A percentile compares a stretch with the other conserved stretches of the same genome.
phyloP scores from a whole-genome alignment of 2,888 invertebrate genomes.

The Galerucella pusilla region DNA sequence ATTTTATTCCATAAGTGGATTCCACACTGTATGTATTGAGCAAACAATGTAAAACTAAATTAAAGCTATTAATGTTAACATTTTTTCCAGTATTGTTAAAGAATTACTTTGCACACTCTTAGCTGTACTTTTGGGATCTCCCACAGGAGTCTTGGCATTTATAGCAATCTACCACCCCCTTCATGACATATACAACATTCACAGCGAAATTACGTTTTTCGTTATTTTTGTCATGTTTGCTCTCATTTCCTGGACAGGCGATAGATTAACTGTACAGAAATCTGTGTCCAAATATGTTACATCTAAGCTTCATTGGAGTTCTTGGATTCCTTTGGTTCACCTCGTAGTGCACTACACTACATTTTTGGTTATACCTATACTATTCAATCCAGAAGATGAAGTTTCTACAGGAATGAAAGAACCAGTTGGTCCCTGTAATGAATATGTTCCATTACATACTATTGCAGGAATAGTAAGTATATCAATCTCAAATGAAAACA shows the following conservation, averaged over 20 bases:
- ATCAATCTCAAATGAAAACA: too few relatives aligned
- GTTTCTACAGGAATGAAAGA: constrained; percentile 79
- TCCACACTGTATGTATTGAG: too few relatives aligned
- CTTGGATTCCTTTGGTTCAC: constrained; percentile 64
- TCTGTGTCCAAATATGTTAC: constrained; percentile 42
- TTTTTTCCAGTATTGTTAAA: constrained; percentile 64
- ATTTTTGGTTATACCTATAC: constrained; percentile 73
- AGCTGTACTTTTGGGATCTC: constrained; percentile 76
- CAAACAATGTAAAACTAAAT: too few relatives aligned
- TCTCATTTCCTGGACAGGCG: constrained; percentile 71
- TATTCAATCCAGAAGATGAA: constrained; percentile 75
- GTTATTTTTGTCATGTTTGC: constrained; percentile 72
- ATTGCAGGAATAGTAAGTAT: constrained; percentile 74
- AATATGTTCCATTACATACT: constrained; percentile 70
- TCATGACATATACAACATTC: constrained; percentile 76
- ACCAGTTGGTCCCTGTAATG: constrained; percentile 78
- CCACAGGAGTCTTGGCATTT: constrained; percentile 78
- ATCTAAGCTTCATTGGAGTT: constrained; percentile 54
- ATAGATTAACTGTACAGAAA: constrained; percentile 65
- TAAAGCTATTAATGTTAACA: not conserved
- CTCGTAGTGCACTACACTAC: constrained; percentile 73
- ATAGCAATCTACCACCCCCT: constrained; percentile 81
- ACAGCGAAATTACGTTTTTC: constrained; percentile 79
- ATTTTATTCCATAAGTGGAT: too few relatives aligned
- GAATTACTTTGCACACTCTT: constrained; percentile 70